Conservation (phyloP, 2,113 vertebrate species). For the Pollimyrus isidori region DNA sequence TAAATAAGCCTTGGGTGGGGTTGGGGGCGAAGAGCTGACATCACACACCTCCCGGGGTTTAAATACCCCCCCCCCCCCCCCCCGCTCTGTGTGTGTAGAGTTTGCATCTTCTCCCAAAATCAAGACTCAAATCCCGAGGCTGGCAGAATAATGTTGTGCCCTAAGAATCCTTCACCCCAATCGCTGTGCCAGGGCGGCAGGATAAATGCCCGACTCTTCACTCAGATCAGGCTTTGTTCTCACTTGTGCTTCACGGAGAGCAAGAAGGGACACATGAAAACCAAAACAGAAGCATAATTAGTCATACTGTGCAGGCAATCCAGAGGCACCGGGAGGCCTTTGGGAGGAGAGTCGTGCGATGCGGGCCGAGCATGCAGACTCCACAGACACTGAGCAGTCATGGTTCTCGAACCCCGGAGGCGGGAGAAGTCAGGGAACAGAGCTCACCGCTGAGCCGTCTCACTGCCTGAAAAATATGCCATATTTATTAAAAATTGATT, state of each 20-base stretch:
- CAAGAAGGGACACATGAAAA: not conserved
- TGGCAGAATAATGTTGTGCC: not conserved
- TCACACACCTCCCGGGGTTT: not conserved
- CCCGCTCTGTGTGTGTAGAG: too few species aligned
- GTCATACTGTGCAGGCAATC: not conserved
- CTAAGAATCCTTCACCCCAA: not conserved
- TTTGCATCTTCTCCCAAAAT: not conserved
- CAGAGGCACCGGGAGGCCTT: not conserved
- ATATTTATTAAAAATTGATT: not conserved
- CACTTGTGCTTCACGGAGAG: not conserved
- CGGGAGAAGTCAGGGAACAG: not conserved
- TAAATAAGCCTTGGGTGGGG: not conserved
- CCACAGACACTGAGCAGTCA: not conserved
- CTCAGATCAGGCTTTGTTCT: not conserved
- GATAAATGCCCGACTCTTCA: not conserved
- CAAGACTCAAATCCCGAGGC: not conserved
- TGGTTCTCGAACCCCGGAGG: not conserved
- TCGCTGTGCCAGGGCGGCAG: not conserved
- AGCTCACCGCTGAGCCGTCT: not conserved
- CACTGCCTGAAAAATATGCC: not conserved
- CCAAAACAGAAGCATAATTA: not conserved
- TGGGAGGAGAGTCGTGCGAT: not conserved
- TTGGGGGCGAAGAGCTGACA: too few species aligned
- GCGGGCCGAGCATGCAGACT: not conserved
- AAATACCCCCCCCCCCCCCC: too few species aligned